Base-by-base conservation (phyloP, 64 coral and sea anemone species). In the Pocillopora verrucosa region DNA sequence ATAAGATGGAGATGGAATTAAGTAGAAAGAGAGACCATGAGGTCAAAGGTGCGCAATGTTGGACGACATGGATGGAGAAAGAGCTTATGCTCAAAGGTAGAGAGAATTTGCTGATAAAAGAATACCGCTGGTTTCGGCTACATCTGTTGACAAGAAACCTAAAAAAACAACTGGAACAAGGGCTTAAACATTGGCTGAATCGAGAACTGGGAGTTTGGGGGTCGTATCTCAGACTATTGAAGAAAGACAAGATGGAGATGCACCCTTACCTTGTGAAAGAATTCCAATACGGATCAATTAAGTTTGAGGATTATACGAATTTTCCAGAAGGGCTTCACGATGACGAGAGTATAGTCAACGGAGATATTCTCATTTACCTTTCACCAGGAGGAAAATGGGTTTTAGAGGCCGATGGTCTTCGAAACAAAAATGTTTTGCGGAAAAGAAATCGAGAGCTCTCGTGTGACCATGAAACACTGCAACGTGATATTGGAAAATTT, bases 361-460 rank as follows among this genome's bases (percentile, higher is more conserved):
- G 9, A n/a, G 56, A 58, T 13, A 59, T 79, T 58, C 19, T 13
- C 13, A 10, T 24, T 59, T 79, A 20, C n/a, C 17, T 59, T 17
- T 79, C 76, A 59, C 56, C 76, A 79, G 76, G 59, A 59, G 25
- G 6, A 20, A 79, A 79, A 25, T 59, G 56, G 76, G 22, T 79
- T 2, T 1, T 76, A 15, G 12, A 58, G 36, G 56, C 16, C 56
- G 1, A 22, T 58, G 16, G 4, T 24, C 25, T 25, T 22, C 20
- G 0, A 11, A 30, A 30, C 1, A 59, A 59, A 5, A 0, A 6
- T 59, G 26, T 79, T 11, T 17, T 59, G 17, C 45, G 59, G 25
- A 79, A 51, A 59, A n/a, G 76, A 26, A 26, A 19, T 59, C 19
- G 59, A 79, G 76, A 79, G 13, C 34, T 20, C 19, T 1, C 9